phyloP scores from a whole-genome alignment of 2,888 invertebrate species.

The Orthonevra nobilis region DNA sequence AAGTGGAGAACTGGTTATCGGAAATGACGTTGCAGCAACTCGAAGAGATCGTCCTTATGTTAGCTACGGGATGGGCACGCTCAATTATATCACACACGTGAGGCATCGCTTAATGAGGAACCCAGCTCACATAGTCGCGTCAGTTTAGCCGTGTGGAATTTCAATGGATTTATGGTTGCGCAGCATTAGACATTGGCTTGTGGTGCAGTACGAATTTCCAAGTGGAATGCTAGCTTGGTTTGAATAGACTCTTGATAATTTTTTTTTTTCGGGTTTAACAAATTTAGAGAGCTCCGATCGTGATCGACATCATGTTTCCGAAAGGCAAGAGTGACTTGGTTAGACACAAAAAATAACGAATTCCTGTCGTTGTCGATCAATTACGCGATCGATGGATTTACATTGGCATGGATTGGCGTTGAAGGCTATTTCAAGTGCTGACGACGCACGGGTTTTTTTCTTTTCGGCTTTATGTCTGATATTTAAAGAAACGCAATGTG shows the following conservation, averaged over 20 bases:
- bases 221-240: too few relatives aligned
- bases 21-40: conserved; percentile 8
- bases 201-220: too few relatives aligned
- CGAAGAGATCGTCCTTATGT: not conserved
- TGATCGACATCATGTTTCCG: conserved; percentile 25
- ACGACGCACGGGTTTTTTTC: too few relatives aligned
- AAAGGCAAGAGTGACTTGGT: conserved; percentile 34
- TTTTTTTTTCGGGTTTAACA: not conserved
- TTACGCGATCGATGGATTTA: conserved; percentile 19
- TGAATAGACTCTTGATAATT: too few relatives aligned
- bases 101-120: conserved; percentile 3
- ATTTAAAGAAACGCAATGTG: too few relatives aligned
- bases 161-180: conserved; percentile 8
- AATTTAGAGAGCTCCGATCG: conserved; percentile 14
- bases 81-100: not conserved
- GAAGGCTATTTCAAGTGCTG: too few relatives aligned
- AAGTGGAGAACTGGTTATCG: not conserved
- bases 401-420: too few relatives aligned
- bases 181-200: too few relatives aligned
- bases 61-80: conserved; percentile 9
- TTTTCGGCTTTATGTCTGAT: too few relatives aligned
- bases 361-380: conserved; percentile 28
- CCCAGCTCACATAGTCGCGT: conserved; percentile 22
- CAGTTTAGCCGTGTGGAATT: conserved; percentile 13
- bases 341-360: conserved; percentile 23